These are phyloP conservation scores for Pholis gunnellus DNA, from an alignment of 2,113 vertebrate genomes.

Conservation along the genomic window DNA sequence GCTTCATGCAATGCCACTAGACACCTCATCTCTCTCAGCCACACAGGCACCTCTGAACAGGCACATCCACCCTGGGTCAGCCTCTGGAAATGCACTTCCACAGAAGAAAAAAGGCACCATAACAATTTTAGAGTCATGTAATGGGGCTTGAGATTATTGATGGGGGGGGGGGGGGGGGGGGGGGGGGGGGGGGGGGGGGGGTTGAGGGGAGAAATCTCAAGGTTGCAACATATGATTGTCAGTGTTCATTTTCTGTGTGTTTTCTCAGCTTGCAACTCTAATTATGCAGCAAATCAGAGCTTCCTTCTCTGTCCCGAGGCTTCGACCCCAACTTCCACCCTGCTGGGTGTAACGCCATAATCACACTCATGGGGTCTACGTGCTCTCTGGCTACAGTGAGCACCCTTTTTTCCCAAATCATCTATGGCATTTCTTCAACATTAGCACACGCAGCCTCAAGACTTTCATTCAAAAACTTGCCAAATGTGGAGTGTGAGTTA, in stretches of 20 bases:
- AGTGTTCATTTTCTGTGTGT: constrained; percentile 19
- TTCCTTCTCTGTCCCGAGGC: constrained; percentile 6
- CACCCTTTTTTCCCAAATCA: constrained; percentile 43
- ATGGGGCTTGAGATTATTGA: constrained; percentile 31
- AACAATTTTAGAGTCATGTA: constrained; percentile 52
- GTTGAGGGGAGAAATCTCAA: constrained; percentile 8
- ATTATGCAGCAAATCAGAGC: constrained; percentile 39
- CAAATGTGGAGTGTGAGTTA: constrained; percentile 38
- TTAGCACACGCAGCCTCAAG: constrained; percentile 24
- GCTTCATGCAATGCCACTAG: constrained; percentile 67
- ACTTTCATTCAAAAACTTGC: constrained; percentile 47
- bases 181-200: constrained; percentile 13
- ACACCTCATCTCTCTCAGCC: constrained; percentile 78
- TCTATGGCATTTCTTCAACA: constrained; percentile 25
- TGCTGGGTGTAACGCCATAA: constrained; percentile 18
- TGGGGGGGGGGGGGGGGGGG: constrained; percentile 22
- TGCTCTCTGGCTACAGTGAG: constrained; percentile 32
- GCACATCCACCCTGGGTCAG: constrained; percentile 66
- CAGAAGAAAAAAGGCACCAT: constrained; percentile 31
- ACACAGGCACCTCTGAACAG: constrained; percentile 71
- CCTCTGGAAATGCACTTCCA: constrained; percentile 65
- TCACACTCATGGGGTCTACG: constrained; percentile 28
- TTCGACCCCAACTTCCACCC: constrained; percentile 34
- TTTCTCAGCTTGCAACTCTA: constrained; percentile 19
- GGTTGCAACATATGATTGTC: neutral